Evolutionary conservation across 2,888 invertebrate genomes (phyloP), one percentile per base, ranked within the genome.

Genomic region (Himalopsyche japonica): DNA sequence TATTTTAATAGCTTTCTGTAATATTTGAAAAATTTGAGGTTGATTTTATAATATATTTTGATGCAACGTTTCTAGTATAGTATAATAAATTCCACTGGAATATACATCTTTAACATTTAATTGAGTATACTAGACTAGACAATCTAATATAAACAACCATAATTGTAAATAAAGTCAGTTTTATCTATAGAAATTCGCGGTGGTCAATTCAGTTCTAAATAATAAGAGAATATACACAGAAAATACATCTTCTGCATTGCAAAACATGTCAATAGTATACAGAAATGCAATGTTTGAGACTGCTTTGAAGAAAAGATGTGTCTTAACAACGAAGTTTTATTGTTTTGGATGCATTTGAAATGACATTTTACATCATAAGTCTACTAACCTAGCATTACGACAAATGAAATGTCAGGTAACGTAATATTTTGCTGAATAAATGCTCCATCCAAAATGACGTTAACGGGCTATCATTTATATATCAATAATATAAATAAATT

Each of bases 361-460:
- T 84, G 84, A 81, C 84, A 84, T 84, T 84, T 84, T 84, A 79
- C 76, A 80, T 34, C 83, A 81, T 76, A 84, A 80, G 81, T 81
- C 84, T 84, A 84, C 84, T 84, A 82, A 84, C 82, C 84, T 84
- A 82, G 84, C 81, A 84, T 84, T 84, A 84, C 82, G 84, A 81
- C 64, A 64, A 78, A 78, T 77, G 78, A 84, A 80, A 80, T 81
- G 78, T 81, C 80, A 80, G 76, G 32, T 80, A 80, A 37, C 32
- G 20, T 37, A 8, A 48, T n/a, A 15, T 32, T 12, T 32, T 5
- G 34, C 6, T 43, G 34, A 6, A 77, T 77, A 37, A 37, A 12
- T 20, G 5, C 34, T 15, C 77, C 5, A 12, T n/a, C 10, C 24
- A 15, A 37, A 32, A 32, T 34, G 43, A 24, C 34, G 37, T 77